Conservation (phyloP, 2,113 vertebrate species). For the Sylvietta virens region DNA sequence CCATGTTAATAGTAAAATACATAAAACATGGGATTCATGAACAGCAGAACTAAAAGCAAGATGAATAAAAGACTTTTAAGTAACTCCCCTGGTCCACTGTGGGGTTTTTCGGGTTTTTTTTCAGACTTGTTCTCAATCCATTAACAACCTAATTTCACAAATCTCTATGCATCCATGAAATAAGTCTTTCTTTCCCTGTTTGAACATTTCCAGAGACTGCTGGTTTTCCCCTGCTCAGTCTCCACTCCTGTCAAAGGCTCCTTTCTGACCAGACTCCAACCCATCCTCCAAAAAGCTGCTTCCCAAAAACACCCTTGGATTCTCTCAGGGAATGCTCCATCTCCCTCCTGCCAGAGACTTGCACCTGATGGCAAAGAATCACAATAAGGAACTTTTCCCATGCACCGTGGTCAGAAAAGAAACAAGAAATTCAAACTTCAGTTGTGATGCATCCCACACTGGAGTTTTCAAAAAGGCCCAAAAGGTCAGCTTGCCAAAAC, state of each 20-base stretch:
- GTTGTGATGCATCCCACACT: neutral
- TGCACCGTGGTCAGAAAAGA: accelerated
- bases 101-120: neutral
- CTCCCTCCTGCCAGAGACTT: neutral
- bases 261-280: neutral
- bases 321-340: neutral
- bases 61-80: neutral
- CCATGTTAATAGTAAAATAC: neutral
- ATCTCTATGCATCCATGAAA: neutral
- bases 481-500: neutral
- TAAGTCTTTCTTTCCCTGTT: neutral
- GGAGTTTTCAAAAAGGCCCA: neutral
- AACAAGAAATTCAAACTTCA: accelerated
- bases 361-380: neutral
- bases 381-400: neutral
- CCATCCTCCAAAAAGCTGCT: neutral
- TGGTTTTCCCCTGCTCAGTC: neutral
- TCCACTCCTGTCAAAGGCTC: neutral
- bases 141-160: neutral
- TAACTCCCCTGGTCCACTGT: neutral
- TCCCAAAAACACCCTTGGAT: accelerated
- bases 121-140: neutral
- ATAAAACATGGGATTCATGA: neutral
- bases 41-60: neutral
- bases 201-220: neutral